phyloP scores from a whole-genome alignment of 2,797 vertebrate species.

The Uromys caudimaculatus region DNA sequence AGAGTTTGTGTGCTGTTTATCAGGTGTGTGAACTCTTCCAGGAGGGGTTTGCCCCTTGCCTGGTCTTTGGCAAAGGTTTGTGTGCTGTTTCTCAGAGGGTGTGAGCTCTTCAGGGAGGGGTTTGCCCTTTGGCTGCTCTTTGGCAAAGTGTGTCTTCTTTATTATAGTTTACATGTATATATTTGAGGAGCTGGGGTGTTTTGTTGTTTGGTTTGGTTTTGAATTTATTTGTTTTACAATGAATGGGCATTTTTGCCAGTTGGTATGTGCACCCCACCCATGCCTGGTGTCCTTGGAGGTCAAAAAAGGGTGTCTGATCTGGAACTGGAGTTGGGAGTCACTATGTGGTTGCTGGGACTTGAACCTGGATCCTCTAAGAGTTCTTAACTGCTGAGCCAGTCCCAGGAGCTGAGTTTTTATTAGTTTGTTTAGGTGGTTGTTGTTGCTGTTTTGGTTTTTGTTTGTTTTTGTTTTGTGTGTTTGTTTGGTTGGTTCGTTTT shows the following conservation, averaged over 20 bases:
- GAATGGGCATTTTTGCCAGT: background rate
- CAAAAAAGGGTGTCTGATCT: background rate
- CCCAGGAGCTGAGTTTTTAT: background rate
- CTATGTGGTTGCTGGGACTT: background rate
- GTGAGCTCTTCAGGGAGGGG: background rate
- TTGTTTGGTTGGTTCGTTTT: background rate
- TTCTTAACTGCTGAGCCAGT: background rate
- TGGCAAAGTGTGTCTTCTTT: background rate
- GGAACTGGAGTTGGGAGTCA: background rate
- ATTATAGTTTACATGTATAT: background rate
- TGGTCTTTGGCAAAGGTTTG: background rate
- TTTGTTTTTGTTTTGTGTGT: no score
- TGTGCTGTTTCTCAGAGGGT: background rate
- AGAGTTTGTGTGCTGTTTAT: background rate
- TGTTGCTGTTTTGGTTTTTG: no score
- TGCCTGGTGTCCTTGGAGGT: background rate
- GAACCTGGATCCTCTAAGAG: background rate
- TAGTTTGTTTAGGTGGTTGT: background rate
- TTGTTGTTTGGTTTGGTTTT: background rate
- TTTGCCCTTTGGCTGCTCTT: background rate
- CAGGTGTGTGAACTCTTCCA: no score
- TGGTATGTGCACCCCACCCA: background rate
- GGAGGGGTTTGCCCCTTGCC: background rate
- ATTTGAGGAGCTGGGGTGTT: background rate
- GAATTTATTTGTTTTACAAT: background rate